Percentiles rank a stretch among this genome's conserved stretches.
Evolutionary conservation across 2,888 invertebrate genomes (phyloP).

Genomic region (Heliconius hortense): DNA sequence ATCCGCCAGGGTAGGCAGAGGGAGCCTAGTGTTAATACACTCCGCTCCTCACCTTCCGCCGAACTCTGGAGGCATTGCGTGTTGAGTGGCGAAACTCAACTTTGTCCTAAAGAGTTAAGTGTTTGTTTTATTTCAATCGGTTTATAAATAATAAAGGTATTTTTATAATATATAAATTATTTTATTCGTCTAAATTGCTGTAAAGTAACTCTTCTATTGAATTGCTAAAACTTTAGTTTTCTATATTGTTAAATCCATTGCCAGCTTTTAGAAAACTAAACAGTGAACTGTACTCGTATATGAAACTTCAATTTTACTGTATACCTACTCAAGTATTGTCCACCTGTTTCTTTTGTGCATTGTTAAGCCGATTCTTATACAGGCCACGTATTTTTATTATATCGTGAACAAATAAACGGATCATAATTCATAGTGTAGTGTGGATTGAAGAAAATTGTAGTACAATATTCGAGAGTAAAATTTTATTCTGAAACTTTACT

Average conservation of each 20-base stretch:
- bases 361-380: constrained; percentile 14
- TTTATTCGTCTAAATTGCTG: no score
- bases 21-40: no score
- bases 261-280: not conserved
- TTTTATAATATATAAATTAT: no score
- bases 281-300: not conserved
- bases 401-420: constrained; percentile 27
- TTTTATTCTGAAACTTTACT: not conserved
- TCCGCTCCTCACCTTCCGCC: no score
- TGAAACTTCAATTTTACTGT: not conserved
- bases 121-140: no score
- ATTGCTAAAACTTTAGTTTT: no score
- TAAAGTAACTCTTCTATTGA: no score
- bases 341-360: constrained; percentile 20
- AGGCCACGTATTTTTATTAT: constrained; percentile 30
- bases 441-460: not conserved
- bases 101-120: no score
- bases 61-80: no score
- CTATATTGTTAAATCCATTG: not conserved
- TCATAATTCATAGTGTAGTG: not conserved
- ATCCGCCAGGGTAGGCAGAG: no score
- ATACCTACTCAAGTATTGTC: not conserved
- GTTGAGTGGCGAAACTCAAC: no score
- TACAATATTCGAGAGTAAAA: not conserved
- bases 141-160: no score